phyloP scores from a whole-genome alignment of 2,888 invertebrate genomes.

The Drosophila melanosoma region DNA sequence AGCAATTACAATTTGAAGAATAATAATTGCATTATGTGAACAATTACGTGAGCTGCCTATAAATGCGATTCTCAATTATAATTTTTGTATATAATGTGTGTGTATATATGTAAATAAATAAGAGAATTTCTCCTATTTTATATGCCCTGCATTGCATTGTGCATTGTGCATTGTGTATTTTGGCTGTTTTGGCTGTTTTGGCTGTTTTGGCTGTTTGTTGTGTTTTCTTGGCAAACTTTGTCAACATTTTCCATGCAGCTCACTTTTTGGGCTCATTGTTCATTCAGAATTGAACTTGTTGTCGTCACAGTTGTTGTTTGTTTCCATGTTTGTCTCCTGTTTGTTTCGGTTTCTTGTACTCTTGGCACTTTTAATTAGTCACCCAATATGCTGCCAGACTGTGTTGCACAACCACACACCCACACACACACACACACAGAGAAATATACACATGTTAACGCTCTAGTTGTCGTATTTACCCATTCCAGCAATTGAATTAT shows the following conservation, averaged over 20 bases:
- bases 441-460: slow-evolving; percentile 40
- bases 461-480: slow-evolving; percentile 37
- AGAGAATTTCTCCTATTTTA: background rate
- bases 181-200: background rate
- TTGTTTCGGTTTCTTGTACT: slow-evolving; percentile 30
- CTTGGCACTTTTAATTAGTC: slow-evolving; percentile 66
- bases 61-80: slow-evolving; percentile 23
- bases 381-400: slow-evolving; percentile 60
- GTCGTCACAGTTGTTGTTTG: slow-evolving; percentile 59
- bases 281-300: slow-evolving; percentile 53
- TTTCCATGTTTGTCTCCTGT: slow-evolving; percentile 38
- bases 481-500: slow-evolving; percentile 23
- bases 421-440: slow-evolving; percentile 2
- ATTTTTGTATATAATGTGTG: background rate
- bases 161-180: background rate
- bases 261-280: slow-evolving; percentile 36
- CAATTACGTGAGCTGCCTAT: slow-evolving; percentile 50
- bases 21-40: slow-evolving; percentile 42
- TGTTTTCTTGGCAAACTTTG: slow-evolving; percentile 23
- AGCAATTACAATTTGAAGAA: slow-evolving; percentile 52
- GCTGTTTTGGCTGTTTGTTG: background rate
- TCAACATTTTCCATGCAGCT: slow-evolving; percentile 10
- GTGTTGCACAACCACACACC: slow-evolving; percentile 10
- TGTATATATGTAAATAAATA: background rate
- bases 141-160: slow-evolving; percentile 10